A percentile compares a stretch with the other conserved stretches of the same genome.
phyloP scores from a whole-genome alignment of 2,113 vertebrate species.

The Strigops habroptila region DNA sequence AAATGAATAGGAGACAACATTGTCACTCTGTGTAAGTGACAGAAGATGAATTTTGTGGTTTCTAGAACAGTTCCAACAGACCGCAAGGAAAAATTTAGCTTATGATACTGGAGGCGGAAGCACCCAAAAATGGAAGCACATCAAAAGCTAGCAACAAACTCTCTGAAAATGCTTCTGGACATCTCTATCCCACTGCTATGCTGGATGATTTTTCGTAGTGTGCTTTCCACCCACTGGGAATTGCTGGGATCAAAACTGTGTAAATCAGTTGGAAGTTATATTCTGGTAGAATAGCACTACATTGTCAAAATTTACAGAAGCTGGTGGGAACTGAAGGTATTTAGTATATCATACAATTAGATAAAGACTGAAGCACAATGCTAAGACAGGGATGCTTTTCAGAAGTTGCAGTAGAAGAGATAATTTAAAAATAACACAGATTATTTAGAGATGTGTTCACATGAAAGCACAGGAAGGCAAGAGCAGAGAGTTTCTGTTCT shows the following conservation, averaged over 20 bases:
- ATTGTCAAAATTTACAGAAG: background rate
- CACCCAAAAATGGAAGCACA: background rate
- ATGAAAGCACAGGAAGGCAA: background rate
- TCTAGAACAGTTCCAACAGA: background rate
- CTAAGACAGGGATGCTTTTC: background rate
- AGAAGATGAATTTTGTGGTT: background rate
- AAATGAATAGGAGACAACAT: background rate
- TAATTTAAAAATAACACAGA: background rate
- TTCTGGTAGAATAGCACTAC: background rate
- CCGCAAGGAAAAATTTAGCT: background rate
- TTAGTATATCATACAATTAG: background rate
- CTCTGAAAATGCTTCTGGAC: background rate
- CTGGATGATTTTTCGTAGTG: background rate
- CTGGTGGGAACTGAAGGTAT: background rate
- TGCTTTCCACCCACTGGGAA: background rate
- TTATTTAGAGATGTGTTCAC: background rate
- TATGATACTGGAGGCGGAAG: background rate
- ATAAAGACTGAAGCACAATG: background rate
- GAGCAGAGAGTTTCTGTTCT: background rate
- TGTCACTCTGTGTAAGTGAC: background rate
- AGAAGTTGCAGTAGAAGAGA: background rate
- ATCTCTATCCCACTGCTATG: background rate
- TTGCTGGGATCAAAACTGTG: background rate
- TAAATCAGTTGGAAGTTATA: background rate
- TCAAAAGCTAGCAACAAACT: background rate